These are phyloP conservation scores for Pardosa pseudoannulata DNA, from an alignment of 2,888 invertebrate genomes.

Conservation along the genomic window DNA sequence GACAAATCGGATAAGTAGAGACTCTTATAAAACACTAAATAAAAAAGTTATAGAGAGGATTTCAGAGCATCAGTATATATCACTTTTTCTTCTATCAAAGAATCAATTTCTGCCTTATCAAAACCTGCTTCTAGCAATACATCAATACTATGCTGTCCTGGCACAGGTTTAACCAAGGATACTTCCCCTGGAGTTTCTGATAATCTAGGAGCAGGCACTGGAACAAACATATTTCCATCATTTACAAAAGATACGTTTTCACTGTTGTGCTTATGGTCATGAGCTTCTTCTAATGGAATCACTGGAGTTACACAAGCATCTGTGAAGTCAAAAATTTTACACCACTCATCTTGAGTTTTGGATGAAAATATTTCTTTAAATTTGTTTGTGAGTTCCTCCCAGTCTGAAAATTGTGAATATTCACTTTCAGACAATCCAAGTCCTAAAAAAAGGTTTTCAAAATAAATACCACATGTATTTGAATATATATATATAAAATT, in stretches of 20 bases:
- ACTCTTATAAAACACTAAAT: no score
- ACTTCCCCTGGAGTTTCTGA: constrained; percentile 85
- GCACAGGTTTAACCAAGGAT: constrained; percentile 79
- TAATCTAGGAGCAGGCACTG: constrained; percentile 87
- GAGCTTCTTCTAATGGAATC: constrained; percentile 84
- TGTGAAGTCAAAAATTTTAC: constrained; percentile 83
- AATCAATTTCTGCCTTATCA: constrained; percentile 80
- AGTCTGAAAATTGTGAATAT: constrained; percentile 82
- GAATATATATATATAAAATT: no score
- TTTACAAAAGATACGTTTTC: constrained; percentile 44
- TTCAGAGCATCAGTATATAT: constrained; percentile 16
- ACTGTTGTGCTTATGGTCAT: constrained; percentile 84
- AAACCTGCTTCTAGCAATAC: constrained; percentile 84
- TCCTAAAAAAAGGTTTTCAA: constrained; percentile 75
- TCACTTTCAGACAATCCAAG: constrained; percentile 79
- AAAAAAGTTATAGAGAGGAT: constrained; percentile 30
- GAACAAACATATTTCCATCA: constrained; percentile 76
- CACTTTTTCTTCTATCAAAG: constrained; percentile 76
- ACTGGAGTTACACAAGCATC: constrained; percentile 98
- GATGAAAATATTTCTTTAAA: constrained; percentile 77
- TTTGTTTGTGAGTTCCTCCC: constrained; percentile 79
- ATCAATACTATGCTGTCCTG: constrained; percentile 84
- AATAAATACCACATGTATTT: no score
- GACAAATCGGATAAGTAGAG: no score
- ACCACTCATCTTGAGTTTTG: constrained; percentile 80